Evolutionary conservation across 2,113 vertebrate genomes (phyloP).

Genomic region (Parus major): DNA sequence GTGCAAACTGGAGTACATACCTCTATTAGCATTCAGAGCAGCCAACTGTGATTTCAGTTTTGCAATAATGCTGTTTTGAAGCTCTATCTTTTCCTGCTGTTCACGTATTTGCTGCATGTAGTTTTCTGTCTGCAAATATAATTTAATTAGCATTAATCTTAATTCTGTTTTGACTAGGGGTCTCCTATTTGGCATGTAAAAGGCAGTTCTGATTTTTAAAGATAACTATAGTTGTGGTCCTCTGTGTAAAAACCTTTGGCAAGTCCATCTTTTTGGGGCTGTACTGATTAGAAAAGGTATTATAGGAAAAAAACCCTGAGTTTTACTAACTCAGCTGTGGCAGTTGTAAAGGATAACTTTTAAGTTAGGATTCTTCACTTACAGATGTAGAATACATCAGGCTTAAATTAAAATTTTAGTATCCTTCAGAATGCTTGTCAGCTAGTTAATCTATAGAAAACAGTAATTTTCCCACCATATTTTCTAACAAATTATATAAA

Average conservation of each 20-base stretch:
- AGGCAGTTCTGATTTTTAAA: neutral
- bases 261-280: neutral
- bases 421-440: neutral
- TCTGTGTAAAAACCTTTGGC: neutral
- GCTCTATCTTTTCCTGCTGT: constrained; percentile 88
- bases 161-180: constrained; percentile 5
- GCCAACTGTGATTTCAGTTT: constrained; percentile 79
- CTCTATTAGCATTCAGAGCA: constrained; percentile 72
- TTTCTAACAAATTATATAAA: neutral
- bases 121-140: constrained; percentile 86
- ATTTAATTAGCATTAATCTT: constrained; percentile 68
- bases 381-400: neutral
- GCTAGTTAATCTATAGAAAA: neutral
- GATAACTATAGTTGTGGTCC: neutral
- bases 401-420: neutral
- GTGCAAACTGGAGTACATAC: constrained; percentile 66
- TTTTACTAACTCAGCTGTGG: neutral
- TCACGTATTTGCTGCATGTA: constrained; percentile 87
- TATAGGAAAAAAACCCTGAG: neutral
- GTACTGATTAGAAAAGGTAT: neutral
- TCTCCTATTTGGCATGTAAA: constrained; percentile 15
- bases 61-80: constrained; percentile 85
- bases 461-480: neutral
- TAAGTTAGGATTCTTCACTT: neutral
- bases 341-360: neutral